Conservation (phyloP, 2,888 invertebrate genomes). For the Lasioglossum zephyrum region DNA sequence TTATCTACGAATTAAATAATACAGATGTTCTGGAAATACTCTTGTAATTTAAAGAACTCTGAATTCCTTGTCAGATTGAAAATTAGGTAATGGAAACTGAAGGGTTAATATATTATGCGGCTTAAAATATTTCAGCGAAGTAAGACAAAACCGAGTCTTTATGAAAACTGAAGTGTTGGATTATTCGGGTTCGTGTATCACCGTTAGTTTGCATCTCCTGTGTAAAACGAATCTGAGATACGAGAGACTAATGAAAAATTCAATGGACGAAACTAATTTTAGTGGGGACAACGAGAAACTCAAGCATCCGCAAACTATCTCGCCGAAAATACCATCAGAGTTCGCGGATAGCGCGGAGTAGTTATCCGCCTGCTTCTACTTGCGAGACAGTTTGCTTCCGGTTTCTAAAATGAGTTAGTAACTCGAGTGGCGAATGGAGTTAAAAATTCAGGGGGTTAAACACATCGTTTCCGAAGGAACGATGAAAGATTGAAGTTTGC, state of each 20-base stretch:
- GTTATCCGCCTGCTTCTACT: background rate
- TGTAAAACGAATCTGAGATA: background rate
- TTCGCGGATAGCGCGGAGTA: background rate
- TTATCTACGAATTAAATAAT: background rate
- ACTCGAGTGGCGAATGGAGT: background rate
- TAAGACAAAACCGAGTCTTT: too few relatives aligned
- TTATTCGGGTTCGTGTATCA: background rate
- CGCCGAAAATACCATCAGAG: background rate
- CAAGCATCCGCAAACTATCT: background rate
- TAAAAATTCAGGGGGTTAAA: background rate
- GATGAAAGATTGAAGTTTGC: background rate
- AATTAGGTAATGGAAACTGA: background rate
- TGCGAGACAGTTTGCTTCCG: background rate
- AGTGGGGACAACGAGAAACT: background rate
- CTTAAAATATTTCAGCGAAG: background rate
- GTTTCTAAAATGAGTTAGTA: background rate
- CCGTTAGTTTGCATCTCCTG: background rate
- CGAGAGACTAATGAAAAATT: background rate
- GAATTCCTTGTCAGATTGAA: background rate
- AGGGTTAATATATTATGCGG: background rate
- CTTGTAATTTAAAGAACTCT: fast-evolving
- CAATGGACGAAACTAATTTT: background rate
- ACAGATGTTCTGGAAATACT: background rate
- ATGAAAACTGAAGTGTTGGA: background rate
- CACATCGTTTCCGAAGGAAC: background rate